Conservation (phyloP, 1,140 invertebrate genomes). For the Xylocopa sonorina region DNA sequence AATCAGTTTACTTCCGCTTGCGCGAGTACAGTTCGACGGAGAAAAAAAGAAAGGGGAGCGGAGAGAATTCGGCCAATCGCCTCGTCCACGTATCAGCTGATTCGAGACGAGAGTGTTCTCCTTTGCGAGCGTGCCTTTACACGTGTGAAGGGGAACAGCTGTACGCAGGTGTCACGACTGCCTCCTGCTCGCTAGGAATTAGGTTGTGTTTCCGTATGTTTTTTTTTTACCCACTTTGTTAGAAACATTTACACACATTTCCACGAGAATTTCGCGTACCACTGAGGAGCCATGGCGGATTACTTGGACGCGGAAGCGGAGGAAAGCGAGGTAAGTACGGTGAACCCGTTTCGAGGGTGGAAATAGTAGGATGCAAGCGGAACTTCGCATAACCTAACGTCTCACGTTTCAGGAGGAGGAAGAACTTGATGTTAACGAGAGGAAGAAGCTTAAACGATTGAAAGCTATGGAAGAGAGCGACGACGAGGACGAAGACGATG, state of each 20-base stretch:
- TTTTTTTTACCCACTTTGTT: neutral
- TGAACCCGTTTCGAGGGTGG: neutral
- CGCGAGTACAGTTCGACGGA: neutral
- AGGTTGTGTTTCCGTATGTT: neutral
- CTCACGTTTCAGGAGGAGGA: conserved; percentile 1
- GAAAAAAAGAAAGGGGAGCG: neutral
- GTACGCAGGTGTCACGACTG: neutral
- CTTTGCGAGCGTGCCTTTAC: neutral
- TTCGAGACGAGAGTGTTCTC: neutral
- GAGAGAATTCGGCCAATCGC: neutral
- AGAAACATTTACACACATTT: neutral
- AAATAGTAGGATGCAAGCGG: neutral
- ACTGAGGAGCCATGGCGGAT: conserved; percentile 77
- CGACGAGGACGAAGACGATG: conserved; percentile 29
- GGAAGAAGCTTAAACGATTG: conserved; percentile 32
- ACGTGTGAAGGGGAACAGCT: conserved; percentile 1
- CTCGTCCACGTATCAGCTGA: conserved; percentile 8
- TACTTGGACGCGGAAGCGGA: conserved; percentile 92
- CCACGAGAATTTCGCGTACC: neutral
- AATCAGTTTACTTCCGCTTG: conserved; percentile 18
- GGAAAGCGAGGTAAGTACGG: conserved; percentile 88
- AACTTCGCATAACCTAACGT: neutral
- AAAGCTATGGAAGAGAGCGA: conserved; percentile 16
- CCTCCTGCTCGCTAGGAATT: neutral
- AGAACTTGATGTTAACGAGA: conserved; percentile 16